Evolutionary conservation across 2,888 invertebrate genomes (phyloP).

Genomic region (Bedellia somnulentella): DNA sequence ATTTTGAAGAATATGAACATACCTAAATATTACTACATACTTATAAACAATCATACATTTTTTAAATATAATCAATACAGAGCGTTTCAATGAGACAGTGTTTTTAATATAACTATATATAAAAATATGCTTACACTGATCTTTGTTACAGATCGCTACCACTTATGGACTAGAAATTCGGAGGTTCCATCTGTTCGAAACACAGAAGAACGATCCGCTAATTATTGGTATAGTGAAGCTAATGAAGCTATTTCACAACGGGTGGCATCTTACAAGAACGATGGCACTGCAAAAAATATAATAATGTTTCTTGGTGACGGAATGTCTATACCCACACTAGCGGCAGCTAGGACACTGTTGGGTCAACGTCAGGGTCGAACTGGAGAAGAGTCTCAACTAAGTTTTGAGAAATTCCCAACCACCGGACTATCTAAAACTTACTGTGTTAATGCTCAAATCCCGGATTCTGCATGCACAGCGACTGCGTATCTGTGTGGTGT

Average conservation of each 20-base stretch:
- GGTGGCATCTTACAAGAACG: conserved; percentile 18
- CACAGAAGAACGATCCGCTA: conserved; percentile 12
- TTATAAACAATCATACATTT: too few species aligned
- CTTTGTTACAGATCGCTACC: conserved; percentile 2
- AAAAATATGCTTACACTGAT: conserved; percentile 65
- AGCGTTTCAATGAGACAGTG: too few species aligned
- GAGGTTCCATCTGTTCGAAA: background rate
- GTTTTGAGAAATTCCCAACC: conserved; percentile 65
- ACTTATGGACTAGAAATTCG: background rate
- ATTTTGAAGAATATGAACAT: too few species aligned
- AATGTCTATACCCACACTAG: conserved; percentile 69
- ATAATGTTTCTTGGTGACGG: conserved; percentile 77
- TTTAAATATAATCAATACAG: too few species aligned
- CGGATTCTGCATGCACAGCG: conserved; percentile 57
- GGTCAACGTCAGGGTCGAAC: conserved; percentile 49
- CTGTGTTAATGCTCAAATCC: conserved; percentile 45
- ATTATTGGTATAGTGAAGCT: conserved; percentile 50
- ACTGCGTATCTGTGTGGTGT: conserved; percentile 54
- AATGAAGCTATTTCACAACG: conserved; percentile 32
- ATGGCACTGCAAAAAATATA: conserved; percentile 45
- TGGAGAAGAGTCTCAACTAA: conserved; percentile 61
- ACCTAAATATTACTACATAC: too few species aligned
- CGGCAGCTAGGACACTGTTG: conserved; percentile 60
- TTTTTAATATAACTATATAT: too few species aligned
- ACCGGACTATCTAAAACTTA: conserved; percentile 54